A percentile compares a stretch with the other conserved stretches of the same genome.
These are phyloP conservation scores for Drosophila pegasa DNA, from an alignment of 2,888 invertebrate genomes.

Conservation along the genomic window DNA sequence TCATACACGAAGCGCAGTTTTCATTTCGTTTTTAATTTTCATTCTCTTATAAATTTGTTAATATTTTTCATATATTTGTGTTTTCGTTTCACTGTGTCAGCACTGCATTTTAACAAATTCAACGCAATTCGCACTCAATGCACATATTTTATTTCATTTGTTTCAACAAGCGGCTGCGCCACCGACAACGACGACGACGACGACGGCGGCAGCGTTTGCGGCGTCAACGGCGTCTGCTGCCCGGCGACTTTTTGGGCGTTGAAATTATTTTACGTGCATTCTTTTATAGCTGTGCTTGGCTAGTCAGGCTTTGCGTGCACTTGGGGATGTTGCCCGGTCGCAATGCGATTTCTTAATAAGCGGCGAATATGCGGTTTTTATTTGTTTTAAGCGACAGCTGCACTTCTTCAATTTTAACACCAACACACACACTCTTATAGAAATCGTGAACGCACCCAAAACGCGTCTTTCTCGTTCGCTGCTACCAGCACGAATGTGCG, in stretches of 20 bases:
- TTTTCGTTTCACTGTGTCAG: constrained; percentile 62
- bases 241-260: constrained; percentile 78
- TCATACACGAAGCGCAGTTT: constrained; percentile 56
- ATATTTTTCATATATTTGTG: constrained; percentile 50
- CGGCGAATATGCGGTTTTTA: constrained; percentile 52
- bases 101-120: constrained; percentile 57
- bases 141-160: constrained; percentile 63
- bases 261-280: constrained; percentile 57
- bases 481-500: constrained; percentile 62
- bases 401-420: constrained; percentile 57
- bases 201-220: constrained; percentile 12
- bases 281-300: constrained; percentile 21
- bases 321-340: constrained; percentile 28
- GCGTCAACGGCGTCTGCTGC: constrained; percentile 47
- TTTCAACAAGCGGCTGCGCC: constrained; percentile 50
- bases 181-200: constrained; percentile 28
- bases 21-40: constrained; percentile 50
- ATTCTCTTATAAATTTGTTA: constrained; percentile 50
- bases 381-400: constrained; percentile 74
- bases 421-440: constrained; percentile 45
- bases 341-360: constrained; percentile 34
- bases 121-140: constrained; percentile 47
- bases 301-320: constrained; percentile 21
- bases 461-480: constrained; percentile 66
- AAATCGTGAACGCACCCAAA: constrained; percentile 54